These are phyloP conservation scores for Saguinus midas DNA, from an alignment of 2,113 vertebrate genomes.

Conservation along the genomic window DNA sequence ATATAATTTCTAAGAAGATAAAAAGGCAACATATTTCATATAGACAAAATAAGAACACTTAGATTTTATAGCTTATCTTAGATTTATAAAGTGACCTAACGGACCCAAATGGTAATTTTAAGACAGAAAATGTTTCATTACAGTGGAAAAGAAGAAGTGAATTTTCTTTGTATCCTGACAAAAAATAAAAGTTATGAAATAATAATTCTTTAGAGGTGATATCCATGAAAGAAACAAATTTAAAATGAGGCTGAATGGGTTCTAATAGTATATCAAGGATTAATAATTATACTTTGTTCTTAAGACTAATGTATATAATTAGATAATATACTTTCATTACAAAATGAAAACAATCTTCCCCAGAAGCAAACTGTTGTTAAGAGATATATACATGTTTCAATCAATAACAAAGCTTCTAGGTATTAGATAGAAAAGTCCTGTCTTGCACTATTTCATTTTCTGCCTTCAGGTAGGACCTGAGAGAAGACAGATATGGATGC, in stretches of 20 bases:
- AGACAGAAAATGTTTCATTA: background rate
- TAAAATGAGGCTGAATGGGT: background rate
- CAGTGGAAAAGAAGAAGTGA: background rate
- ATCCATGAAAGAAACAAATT: background rate
- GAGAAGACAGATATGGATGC: background rate
- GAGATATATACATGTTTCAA: background rate
- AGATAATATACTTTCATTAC: background rate
- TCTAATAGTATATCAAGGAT: background rate
- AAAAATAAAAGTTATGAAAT: background rate
- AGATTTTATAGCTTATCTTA: background rate
- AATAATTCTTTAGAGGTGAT: background rate
- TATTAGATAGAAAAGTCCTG: background rate
- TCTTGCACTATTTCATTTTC: background rate
- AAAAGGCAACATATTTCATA: background rate
- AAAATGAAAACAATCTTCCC: background rate
- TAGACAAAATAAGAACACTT: background rate
- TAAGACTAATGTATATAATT: background rate
- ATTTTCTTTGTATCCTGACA: background rate
- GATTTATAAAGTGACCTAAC: background rate
- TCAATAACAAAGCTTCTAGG: background rate
- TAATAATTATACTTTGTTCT: background rate
- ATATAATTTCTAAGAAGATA: background rate
- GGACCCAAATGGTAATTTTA: background rate
- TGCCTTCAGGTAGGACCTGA: background rate
- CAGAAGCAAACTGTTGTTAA: background rate